Evolutionary conservation across 2,888 invertebrate species (phyloP).

Genomic region (Drosophila quinaria): DNA sequence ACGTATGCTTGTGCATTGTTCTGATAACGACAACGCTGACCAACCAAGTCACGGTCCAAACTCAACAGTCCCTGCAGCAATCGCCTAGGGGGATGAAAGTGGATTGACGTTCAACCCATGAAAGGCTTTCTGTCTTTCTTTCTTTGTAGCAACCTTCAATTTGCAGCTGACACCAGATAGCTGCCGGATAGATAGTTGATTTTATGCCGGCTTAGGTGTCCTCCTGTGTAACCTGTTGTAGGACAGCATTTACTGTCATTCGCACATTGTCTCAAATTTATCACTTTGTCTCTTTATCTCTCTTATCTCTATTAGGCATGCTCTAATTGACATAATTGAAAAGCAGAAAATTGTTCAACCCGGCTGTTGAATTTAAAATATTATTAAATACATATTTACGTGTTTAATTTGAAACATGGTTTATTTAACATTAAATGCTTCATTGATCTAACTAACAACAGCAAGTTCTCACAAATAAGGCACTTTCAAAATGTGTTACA

Average conservation of each 20-base stretch:
- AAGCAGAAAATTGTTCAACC: not conserved
- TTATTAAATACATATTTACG: conserved; percentile 15
- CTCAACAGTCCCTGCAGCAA: conserved; percentile 32
- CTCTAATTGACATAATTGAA: not conserved
- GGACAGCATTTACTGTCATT: conserved; percentile 10
- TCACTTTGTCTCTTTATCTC: not conserved
- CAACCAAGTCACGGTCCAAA: conserved; percentile 34
- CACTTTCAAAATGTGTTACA: conserved; percentile 42
- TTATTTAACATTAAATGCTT: conserved; percentile 48
- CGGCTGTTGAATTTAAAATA: conserved; percentile 13
- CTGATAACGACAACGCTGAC: conserved; percentile 61
- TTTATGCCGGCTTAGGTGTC: conserved; percentile 26
- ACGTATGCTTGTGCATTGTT: conserved; percentile 31
- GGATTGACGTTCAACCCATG: conserved; percentile 34
- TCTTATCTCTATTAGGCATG: not conserved
- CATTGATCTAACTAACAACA: conserved; percentile 4
- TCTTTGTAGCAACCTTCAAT: conserved; percentile 27
- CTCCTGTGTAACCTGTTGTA: conserved; percentile 21
- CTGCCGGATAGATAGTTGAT: conserved; percentile 20
- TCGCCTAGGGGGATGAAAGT: conserved; percentile 28
- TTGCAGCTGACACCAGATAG: conserved; percentile 20
- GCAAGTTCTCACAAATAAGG: conserved; percentile 42
- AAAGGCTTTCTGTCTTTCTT: not conserved
- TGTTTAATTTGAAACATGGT: conserved; percentile 34
- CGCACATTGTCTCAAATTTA: conserved; percentile 8